Conservation (phyloP, 2,797 vertebrate species). For the Amblyopsis hoosieri region DNA sequence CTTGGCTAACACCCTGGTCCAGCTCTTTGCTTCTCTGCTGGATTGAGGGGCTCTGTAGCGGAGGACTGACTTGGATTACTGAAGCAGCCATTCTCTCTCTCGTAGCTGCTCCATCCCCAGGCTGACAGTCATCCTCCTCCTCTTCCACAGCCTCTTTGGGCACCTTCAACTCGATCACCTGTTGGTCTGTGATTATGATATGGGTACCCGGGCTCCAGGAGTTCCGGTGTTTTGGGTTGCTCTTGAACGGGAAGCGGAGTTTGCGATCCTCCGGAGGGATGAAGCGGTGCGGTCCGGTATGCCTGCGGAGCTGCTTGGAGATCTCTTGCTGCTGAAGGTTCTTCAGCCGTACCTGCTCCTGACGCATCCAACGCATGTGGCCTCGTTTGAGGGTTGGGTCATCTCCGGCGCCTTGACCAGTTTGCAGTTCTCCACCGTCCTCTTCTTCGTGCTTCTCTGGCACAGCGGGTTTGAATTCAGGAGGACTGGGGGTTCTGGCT, state of each 20-base stretch:
- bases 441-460: conserved; percentile 58
- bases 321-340: conserved; percentile 97
- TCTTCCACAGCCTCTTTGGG: conserved; percentile 89
- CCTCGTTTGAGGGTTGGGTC: conserved; percentile 84
- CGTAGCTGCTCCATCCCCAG: conserved; percentile 52
- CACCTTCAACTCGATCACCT: conserved; percentile 93
- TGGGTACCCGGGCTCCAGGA: conserved; percentile 98
- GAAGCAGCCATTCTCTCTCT: conserved; percentile 72
- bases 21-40: conserved; percentile 75
- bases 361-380: conserved; percentile 91
- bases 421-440: conserved; percentile 80
- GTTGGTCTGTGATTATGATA: conserved; percentile 95
- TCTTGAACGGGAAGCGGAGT: conserved; percentile 97
- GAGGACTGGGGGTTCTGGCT: conserved; percentile 46
- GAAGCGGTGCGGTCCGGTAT: conserved; percentile 91
- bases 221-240: conserved; percentile 95
- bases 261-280: conserved; percentile 98
- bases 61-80: conserved; percentile 70
- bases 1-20: conserved; percentile 76
- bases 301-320: conserved; percentile 91
- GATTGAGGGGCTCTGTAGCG: conserved; percentile 57
- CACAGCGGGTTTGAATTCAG: conserved; percentile 58
- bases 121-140: conserved; percentile 58
- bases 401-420: conserved; percentile 77
- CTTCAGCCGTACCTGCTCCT: conserved; percentile 93